Conservation (phyloP, 2,797 vertebrate genomes). For the Danio jaintianensis region DNA sequence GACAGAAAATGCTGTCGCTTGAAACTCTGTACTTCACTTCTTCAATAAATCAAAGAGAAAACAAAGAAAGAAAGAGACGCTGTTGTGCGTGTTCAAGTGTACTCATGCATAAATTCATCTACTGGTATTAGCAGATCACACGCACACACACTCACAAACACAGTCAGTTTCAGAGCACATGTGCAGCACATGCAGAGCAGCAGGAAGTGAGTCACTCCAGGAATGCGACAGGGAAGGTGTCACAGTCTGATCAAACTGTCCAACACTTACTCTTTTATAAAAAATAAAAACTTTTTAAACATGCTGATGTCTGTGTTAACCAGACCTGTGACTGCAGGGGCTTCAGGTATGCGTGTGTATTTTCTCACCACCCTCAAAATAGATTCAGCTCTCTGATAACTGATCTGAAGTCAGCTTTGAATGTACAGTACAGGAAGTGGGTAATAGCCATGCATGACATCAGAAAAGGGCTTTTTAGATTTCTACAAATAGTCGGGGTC, state of each 20-base stretch:
- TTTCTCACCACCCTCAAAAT: not conserved
- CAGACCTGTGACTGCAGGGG: not conserved
- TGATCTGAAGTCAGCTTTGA: conserved; percentile 15
- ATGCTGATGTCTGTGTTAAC: no score
- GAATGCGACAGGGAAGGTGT: conserved; percentile 30
- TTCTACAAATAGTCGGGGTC: not conserved
- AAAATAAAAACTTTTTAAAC: no score
- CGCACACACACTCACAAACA: conserved; percentile 20
- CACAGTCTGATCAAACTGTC: conserved; percentile 8
- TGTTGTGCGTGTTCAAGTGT: not conserved
- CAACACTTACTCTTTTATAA: not conserved
- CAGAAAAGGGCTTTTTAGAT: conserved; percentile 6
- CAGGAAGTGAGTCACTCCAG: conserved; percentile 49
- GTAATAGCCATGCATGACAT: not conserved
- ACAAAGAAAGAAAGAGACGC: not conserved
- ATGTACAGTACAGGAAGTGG: not conserved
- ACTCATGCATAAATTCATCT: conserved; percentile 11
- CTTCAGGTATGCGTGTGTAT: not conserved
- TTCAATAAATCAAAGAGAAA: not conserved
- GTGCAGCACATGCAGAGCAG: conserved; percentile 4
- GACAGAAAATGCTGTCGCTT: not conserved
- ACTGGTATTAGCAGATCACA: not conserved
- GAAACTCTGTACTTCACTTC: not conserved
- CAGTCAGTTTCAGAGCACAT: conserved; percentile 17
- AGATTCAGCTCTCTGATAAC: not conserved